Evolutionary conservation across 2,888 invertebrate species (phyloP).

Genomic region (Caenorhabditis angaria): DNA sequence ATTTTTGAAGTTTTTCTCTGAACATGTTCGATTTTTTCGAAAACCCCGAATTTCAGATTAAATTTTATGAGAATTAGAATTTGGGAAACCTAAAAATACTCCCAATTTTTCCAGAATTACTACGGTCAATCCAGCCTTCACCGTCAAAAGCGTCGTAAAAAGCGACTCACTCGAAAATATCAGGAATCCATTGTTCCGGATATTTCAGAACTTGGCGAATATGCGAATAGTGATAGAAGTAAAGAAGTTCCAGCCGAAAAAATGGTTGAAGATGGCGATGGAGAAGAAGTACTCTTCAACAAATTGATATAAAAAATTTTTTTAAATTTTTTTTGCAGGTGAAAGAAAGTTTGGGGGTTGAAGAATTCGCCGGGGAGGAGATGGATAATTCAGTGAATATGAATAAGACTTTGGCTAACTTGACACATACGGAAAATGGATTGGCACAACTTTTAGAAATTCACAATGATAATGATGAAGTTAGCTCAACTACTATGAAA

Average conservation of each 20-base stretch:
- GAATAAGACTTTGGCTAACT: neutral
- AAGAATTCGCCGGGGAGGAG: slow-evolving; percentile 6
- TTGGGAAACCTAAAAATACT: no score
- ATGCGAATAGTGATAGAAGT: slow-evolving; percentile 12
- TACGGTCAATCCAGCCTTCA: slow-evolving; percentile 12
- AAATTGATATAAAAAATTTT: slow-evolving; percentile 1
- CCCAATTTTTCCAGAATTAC: neutral
- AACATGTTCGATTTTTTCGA: no score
- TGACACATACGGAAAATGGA: slow-evolving; percentile 7
- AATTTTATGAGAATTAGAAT: no score
- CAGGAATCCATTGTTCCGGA: slow-evolving; percentile 14
- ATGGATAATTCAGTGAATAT: neutral
- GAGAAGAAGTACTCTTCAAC: neutral
- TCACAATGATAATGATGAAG: slow-evolving; percentile 21
- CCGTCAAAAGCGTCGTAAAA: slow-evolving; percentile 7
- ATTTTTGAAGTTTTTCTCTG: no score
- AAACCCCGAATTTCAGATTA: no score
- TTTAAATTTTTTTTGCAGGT: slow-evolving; percentile 16
- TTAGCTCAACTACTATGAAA: neutral
- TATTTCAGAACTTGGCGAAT: slow-evolving; percentile 15
- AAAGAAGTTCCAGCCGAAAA: slow-evolving; percentile 1
- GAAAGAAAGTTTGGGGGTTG: slow-evolving; percentile 14
- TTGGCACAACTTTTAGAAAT: slow-evolving; percentile 25
- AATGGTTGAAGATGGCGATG: slow-evolving; percentile 6
- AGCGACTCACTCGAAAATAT: slow-evolving; percentile 10